A percentile compares a stretch with the other conserved stretches of the same genome.
Evolutionary conservation across 2,113 vertebrate genomes (phyloP).

Genomic region (Aphelocoma coerulescens): DNA sequence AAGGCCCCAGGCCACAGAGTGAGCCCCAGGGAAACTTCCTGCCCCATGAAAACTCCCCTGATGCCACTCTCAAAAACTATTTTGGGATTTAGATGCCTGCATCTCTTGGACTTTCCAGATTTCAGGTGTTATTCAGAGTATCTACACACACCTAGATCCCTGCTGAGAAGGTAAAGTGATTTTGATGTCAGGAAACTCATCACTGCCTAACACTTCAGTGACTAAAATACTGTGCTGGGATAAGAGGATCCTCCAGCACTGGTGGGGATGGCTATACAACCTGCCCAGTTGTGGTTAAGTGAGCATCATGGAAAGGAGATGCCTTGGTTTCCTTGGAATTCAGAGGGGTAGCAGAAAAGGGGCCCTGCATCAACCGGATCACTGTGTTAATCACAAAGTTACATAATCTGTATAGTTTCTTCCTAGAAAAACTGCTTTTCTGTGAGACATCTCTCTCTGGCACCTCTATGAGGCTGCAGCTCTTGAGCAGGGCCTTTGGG

Average conservation of each 20-base stretch:
- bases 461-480: background rate
- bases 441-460: background rate
- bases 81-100: background rate
- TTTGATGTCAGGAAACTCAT: background rate
- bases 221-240: background rate
- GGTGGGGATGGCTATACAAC: fast-evolving
- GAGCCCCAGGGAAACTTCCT: background rate
- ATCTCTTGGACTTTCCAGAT: background rate
- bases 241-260: background rate
- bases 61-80: background rate
- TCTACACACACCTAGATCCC: background rate
- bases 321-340: background rate
- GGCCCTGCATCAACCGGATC: fast-evolving
- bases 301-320: background rate
- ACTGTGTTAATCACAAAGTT: background rate
- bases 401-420: background rate
- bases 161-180: background rate
- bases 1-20: background rate
- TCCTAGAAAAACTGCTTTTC: background rate
- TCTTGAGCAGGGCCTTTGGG: background rate
- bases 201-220: background rate
- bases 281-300: background rate
- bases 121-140: background rate
- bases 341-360: background rate
- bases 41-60: fast-evolving